These are phyloP conservation scores for Thrips palmi DNA, from an alignment of 1,140 invertebrate species.

Conservation along the genomic window DNA sequence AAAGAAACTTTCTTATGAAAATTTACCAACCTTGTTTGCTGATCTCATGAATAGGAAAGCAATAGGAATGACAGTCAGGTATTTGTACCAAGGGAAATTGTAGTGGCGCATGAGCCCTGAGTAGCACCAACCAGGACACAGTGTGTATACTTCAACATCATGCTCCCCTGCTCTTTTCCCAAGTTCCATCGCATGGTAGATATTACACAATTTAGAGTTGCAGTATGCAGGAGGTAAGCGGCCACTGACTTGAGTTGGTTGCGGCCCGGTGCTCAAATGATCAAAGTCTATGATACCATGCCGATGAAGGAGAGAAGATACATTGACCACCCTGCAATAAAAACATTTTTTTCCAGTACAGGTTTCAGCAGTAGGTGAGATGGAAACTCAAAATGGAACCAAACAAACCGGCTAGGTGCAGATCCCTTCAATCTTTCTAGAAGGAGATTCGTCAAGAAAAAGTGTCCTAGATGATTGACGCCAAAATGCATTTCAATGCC, in stretches of 20 bases:
- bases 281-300: conserved; percentile 52
- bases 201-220: conserved; percentile 63
- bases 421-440: conserved; percentile 42
- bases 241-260: conserved; percentile 23
- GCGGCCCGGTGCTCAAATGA: conserved; percentile 41
- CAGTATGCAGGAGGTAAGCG: conserved; percentile 48
- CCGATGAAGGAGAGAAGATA: conserved; percentile 35
- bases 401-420: conserved; percentile 37
- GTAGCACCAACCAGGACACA: conserved; percentile 72
- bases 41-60: conserved; percentile 49
- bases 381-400: conserved; percentile 20
- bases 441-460: conserved; percentile 63
- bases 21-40: conserved; percentile 41
- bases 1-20: conserved; percentile 5
- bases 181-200: conserved; percentile 44
- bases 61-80: conserved; percentile 44
- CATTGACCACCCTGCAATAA: conserved; percentile 29
- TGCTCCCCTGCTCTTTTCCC: conserved; percentile 25
- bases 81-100: conserved; percentile 46
- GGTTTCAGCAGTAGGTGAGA: conserved; percentile 2
- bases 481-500: conserved; percentile 71
- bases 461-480: conserved; percentile 66
- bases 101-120: conserved; percentile 55
- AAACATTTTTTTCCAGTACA: conserved; percentile 9
- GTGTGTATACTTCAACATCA: conserved; percentile 48